Evolutionary conservation across 2,888 invertebrate genomes (phyloP).

Genomic region (Epistrophella euchroma): DNA sequence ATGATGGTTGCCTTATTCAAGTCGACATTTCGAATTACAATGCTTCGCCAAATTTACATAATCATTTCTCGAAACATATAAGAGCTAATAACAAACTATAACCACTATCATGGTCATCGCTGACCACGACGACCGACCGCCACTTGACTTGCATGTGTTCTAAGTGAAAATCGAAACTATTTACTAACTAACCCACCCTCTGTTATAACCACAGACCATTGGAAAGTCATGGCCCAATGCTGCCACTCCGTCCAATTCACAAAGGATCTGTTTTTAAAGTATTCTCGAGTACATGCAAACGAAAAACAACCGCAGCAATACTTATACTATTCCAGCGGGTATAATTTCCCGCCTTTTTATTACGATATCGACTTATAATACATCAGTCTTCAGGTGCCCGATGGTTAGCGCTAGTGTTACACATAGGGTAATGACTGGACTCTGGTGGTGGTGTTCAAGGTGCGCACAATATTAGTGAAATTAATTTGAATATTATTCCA

Average conservation of each 20-base stretch:
- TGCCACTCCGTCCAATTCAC: constrained; percentile 55
- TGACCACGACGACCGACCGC: constrained; percentile 44
- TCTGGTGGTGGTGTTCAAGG: constrained; percentile 46
- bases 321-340: constrained; percentile 43
- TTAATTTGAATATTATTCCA: constrained; percentile 72
- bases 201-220: constrained; percentile 36
- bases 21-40: constrained; percentile 50
- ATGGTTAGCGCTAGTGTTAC: constrained; percentile 18
- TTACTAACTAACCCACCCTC: constrained; percentile 61
- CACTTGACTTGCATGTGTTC: constrained; percentile 62
- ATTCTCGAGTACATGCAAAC: constrained; percentile 19
- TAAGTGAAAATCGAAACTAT: constrained; percentile 72
- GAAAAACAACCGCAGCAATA: constrained; percentile 6
- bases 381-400: constrained; percentile 71
- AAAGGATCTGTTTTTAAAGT: constrained; percentile 49
- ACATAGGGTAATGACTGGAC: not conserved
- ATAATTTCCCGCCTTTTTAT: constrained; percentile 68
- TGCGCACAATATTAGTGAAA: constrained; percentile 69
- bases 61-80: constrained; percentile 57
- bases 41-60: constrained; percentile 67
- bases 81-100: constrained; percentile 67
- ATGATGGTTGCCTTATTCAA: constrained; percentile 20
- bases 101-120: constrained; percentile 66
- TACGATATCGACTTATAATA: constrained; percentile 67
- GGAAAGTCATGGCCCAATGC: constrained; percentile 55